A percentile compares a stretch with the other conserved stretches of the same genome.
Conservation (phyloP, 2,113 vertebrate genomes). For the Dascyllus trimaculatus region DNA sequence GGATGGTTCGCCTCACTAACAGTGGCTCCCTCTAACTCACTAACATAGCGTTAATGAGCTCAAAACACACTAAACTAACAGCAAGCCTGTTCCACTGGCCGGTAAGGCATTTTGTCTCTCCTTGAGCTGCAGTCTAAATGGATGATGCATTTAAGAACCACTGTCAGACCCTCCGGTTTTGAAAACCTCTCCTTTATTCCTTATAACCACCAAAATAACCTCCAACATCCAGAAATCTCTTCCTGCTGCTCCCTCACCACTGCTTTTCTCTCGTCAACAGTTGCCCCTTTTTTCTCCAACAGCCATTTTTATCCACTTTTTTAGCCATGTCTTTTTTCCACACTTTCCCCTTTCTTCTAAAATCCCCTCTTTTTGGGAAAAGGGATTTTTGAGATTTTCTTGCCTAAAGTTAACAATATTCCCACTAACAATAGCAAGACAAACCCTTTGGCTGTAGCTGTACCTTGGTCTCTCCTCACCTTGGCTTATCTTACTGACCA, state of each 20-base stretch:
- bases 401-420: slow-evolving; percentile 2
- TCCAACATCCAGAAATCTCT: slow-evolving; percentile 40
- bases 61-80: slow-evolving; percentile 53
- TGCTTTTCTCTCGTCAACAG: slow-evolving; percentile 37
- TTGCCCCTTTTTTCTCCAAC: slow-evolving; percentile 42
- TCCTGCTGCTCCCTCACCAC: slow-evolving; percentile 40
- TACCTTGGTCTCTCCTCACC: slow-evolving; percentile 40
- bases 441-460: slow-evolving; percentile 33
- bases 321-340: slow-evolving; percentile 29
- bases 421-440: slow-evolving; percentile 39
- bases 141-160: slow-evolving; percentile 39
- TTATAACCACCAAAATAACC: slow-evolving; percentile 38
- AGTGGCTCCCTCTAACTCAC: slow-evolving; percentile 39
- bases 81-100: slow-evolving; percentile 28
- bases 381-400: slow-evolving; percentile 36
- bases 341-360: slow-evolving; percentile 38
- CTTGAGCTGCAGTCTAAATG: slow-evolving; percentile 18
- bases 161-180: slow-evolving; percentile 34
- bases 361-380: slow-evolving; percentile 22
- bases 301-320: slow-evolving; percentile 38
- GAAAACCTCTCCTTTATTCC: slow-evolving; percentile 39
- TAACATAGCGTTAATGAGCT: slow-evolving; percentile 50
- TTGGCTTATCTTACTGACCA: slow-evolving; percentile 33
- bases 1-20: slow-evolving; percentile 64
- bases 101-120: slow-evolving; percentile 20